phyloP scores from a whole-genome alignment of 2,888 invertebrate species.

The Athalia rosae region DNA sequence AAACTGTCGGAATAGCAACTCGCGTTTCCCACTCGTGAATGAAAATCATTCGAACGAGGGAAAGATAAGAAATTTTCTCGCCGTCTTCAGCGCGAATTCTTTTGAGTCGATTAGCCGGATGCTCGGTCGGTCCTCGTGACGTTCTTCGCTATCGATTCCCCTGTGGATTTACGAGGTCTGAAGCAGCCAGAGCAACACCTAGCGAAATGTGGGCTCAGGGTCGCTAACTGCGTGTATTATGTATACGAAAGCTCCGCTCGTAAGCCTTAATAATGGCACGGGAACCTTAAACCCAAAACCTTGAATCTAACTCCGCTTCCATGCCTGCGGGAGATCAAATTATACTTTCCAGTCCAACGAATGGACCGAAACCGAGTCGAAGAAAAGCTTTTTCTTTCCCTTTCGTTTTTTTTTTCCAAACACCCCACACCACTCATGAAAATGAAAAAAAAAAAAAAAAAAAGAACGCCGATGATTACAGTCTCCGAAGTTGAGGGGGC shows the following conservation, averaged over 20 bases:
- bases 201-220: neutral
- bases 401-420: too few relatives aligned
- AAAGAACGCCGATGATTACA: constrained; percentile 25
- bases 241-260: constrained; percentile 10
- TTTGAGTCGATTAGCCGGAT: too few relatives aligned
- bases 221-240: constrained; percentile 26
- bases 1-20: neutral
- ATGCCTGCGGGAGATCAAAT: neutral
- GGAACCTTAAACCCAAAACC: constrained; percentile 20
- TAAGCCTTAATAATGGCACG: constrained; percentile 28
- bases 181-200: constrained; percentile 6
- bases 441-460: neutral
- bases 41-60: neutral
- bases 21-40: neutral
- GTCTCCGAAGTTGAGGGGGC: neutral
- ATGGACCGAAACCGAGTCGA: neutral
- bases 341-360: constrained; percentile 22
- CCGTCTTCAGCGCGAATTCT: too few relatives aligned
- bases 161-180: too few relatives aligned
- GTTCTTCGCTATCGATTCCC: neutral
- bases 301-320: neutral
- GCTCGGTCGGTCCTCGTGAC: too few relatives aligned
- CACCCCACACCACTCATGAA: neutral
- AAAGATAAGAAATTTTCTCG: neutral
- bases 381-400: too few relatives aligned